Percentiles rank a stretch among this genome's conserved stretches.
These are phyloP conservation scores for Distichodus sexfasciatus DNA, from an alignment of 2,797 vertebrate genomes.

Conservation along the genomic window DNA sequence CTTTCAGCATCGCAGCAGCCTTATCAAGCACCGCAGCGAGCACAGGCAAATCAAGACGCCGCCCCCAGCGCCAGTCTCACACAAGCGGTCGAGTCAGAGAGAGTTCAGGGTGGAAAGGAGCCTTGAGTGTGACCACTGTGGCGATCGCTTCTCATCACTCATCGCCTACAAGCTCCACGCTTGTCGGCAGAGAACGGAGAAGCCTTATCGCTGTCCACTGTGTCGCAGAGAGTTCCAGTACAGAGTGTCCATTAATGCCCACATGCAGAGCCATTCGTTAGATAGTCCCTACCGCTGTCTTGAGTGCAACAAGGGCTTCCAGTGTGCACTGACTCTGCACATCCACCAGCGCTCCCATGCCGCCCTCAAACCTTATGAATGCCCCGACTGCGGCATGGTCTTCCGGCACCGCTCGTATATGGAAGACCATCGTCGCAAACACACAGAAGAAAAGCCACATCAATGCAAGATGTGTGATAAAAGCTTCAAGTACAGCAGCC, in stretches of 20 bases:
- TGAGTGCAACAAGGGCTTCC: constrained; percentile 73
- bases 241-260: constrained; percentile 71
- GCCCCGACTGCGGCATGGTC: constrained; percentile 76
- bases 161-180: constrained; percentile 65
- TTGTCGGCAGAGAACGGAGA: constrained; percentile 65
- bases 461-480: constrained; percentile 74
- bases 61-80: constrained; percentile 5
- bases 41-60: constrained; percentile 56
- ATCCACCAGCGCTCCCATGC: constrained; percentile 73
- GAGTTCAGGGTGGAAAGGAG: constrained; percentile 24
- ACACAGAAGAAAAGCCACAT: constrained; percentile 63
- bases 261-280: constrained; percentile 75
- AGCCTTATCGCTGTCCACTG: constrained; percentile 77
- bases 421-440: constrained; percentile 77
- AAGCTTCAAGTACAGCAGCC: constrained; percentile 74
- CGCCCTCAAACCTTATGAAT: constrained; percentile 75
- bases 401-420: constrained; percentile 78
- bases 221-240: constrained; percentile 79
- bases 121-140: constrained; percentile 69
- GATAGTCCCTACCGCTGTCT: constrained; percentile 69
- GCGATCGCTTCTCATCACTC: constrained; percentile 59
- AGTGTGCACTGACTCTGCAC: constrained; percentile 58
- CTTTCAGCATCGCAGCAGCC: constrained; percentile 77
- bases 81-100: constrained; percentile 27
- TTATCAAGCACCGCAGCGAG: constrained; percentile 76